phyloP scores from a whole-genome alignment of 2,797 vertebrate species.

The Poeciliopsis presidionis region DNA sequence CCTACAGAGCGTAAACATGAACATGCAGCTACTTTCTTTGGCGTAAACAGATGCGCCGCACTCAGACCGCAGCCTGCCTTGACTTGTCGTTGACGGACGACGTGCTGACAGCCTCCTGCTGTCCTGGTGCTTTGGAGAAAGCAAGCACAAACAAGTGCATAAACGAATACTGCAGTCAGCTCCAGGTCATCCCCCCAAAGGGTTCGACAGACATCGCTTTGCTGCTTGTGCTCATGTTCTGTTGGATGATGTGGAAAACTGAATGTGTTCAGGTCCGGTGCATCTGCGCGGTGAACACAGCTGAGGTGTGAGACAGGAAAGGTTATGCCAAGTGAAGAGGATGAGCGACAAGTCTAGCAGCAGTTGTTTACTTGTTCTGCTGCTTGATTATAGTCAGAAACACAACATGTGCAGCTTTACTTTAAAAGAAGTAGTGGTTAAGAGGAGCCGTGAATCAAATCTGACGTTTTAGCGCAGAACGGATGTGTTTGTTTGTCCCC shows the following conservation, averaged over 20 bases:
- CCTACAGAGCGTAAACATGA: conserved; percentile 8
- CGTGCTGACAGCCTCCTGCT: conserved; percentile 32
- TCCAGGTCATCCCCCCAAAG: conserved; percentile 11
- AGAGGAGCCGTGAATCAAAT: neutral
- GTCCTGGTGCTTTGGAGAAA: conserved; percentile 15
- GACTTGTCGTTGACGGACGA: conserved; percentile 28
- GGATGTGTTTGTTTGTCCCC: neutral
- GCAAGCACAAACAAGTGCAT: conserved; percentile 14
- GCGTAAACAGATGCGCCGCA: conserved; percentile 15
- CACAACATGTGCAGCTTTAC: neutral
- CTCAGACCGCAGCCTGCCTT: conserved; percentile 15
- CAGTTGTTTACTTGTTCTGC: conserved; percentile 1
- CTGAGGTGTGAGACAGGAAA: conserved; percentile 36
- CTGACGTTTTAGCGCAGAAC: neutral
- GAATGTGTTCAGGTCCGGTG: conserved; percentile 46
- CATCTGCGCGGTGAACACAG: conserved; percentile 39
- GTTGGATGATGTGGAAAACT: conserved; percentile 53
- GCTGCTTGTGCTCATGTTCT: conserved; percentile 36
- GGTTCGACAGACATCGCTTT: conserved; percentile 17
- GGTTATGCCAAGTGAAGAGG: conserved; percentile 28
- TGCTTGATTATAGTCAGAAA: conserved; percentile 11
- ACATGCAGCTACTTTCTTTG: neutral
- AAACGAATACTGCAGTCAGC: conserved; percentile 9
- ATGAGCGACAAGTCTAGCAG: conserved; percentile 3
- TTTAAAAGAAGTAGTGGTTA: neutral